Conservation (phyloP, 2,113 vertebrate genomes). For the Poecilia latipinna region DNA sequence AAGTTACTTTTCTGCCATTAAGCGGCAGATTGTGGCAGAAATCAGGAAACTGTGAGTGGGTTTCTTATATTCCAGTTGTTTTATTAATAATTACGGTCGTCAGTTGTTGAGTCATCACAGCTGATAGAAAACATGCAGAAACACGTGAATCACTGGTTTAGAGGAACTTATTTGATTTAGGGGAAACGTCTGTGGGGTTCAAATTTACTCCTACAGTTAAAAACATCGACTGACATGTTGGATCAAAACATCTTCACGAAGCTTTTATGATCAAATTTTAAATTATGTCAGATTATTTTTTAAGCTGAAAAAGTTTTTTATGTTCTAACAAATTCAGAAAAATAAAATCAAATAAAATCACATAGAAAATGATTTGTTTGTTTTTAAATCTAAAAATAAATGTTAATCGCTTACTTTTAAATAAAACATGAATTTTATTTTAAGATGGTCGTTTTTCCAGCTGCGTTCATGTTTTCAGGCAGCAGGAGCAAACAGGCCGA, state of each 20-base stretch:
- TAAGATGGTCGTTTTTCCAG: not conserved
- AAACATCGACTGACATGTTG: no score
- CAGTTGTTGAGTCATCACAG: not conserved
- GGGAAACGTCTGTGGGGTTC: not conserved
- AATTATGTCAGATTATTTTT: no score
- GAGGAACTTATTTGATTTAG: not conserved
- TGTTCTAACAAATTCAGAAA: no score
- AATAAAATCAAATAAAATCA: no score
- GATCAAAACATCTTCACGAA: no score
- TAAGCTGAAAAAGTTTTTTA: no score
- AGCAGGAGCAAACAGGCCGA: not conserved
- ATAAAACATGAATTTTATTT: not conserved
- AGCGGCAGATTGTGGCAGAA: not conserved
- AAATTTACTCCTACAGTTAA: not conserved
- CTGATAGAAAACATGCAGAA: no score
- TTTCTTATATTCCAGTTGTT: not conserved
- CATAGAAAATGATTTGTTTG: no score
- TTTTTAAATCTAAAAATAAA: no score
- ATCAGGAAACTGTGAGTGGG: not conserved
- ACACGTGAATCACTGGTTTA: not conserved
- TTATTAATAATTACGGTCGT: not conserved
- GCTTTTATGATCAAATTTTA: no score
- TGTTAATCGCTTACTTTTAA: no score
- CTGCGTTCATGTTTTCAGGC: no score
- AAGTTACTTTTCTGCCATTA: not conserved